Conservation (phyloP, 1,140 invertebrate species). For the Drosophila burlai region DNA sequence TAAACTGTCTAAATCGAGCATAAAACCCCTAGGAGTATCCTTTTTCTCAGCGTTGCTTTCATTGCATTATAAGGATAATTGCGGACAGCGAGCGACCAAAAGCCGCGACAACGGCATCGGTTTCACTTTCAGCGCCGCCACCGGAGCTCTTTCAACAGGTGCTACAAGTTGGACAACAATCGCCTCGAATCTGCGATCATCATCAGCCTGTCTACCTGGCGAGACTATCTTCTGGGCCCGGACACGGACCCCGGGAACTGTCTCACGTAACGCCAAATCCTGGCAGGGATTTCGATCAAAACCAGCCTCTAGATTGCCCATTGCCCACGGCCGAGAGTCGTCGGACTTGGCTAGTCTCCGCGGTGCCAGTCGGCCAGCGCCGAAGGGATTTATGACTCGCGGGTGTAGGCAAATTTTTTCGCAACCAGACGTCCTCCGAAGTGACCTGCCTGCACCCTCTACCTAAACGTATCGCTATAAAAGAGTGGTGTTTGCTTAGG, state of each 20-base stretch:
- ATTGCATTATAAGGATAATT: slow-evolving; percentile 72
- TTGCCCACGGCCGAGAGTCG: slow-evolving; percentile 22
- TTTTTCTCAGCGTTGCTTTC: slow-evolving; percentile 63
- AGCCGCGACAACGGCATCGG: slow-evolving; percentile 61
- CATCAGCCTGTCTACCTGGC: slow-evolving; percentile 72
- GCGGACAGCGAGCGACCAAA: slow-evolving; percentile 56
- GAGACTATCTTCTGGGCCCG: slow-evolving; percentile 32
- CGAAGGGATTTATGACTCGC: slow-evolving; percentile 78
- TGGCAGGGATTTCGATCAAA: slow-evolving; percentile 75
- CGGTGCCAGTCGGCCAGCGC: slow-evolving; percentile 57
- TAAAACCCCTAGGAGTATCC: slow-evolving; percentile 74
- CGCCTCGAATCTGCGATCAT: slow-evolving; percentile 45
- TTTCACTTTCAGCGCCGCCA: slow-evolving; percentile 63
- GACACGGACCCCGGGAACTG: slow-evolving; percentile 30
- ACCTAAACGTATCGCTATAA: slow-evolving; percentile 63
- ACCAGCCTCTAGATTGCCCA: slow-evolving; percentile 76
- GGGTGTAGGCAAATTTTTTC: slow-evolving; percentile 78
- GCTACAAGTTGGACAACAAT: slow-evolving; percentile 73
- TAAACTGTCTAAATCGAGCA: slow-evolving; percentile 80
- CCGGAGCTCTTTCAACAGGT: slow-evolving; percentile 58
- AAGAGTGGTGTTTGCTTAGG: slow-evolving; percentile 38
- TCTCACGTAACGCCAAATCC: slow-evolving; percentile 71
- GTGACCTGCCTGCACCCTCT: slow-evolving; percentile 28
- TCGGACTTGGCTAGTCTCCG: slow-evolving; percentile 58
- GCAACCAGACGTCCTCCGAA: slow-evolving; percentile 28